phyloP scores from a whole-genome alignment of 1,140 invertebrate species.

The Formica exsecta region DNA sequence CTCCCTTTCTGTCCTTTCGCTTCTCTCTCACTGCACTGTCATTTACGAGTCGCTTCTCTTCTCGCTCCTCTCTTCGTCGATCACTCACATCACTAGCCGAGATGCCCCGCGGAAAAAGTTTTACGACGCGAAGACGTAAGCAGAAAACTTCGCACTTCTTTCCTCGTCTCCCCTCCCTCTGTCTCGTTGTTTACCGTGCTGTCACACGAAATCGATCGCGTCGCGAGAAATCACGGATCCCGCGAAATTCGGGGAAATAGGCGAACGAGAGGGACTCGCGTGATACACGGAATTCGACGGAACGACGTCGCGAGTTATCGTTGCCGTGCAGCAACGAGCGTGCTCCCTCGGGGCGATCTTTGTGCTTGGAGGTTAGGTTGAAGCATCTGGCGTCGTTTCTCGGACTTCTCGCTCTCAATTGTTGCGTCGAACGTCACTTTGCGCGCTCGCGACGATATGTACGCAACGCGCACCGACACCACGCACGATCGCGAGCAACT shows the following conservation, averaged over 20 bases:
- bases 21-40: slow-evolving; percentile 38
- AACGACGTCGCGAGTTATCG: slow-evolving; percentile 38
- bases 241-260: background rate
- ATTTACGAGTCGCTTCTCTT: background rate
- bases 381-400: slow-evolving; percentile 72
- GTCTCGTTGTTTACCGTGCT: background rate
- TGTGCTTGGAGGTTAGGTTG: slow-evolving; percentile 78
- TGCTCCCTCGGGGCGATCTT: slow-evolving; percentile 63
- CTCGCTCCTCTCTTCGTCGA: background rate
- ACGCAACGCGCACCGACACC: background rate
- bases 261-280: background rate
- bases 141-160: background rate
- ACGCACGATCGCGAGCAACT: slow-evolving; percentile 29
- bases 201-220: slow-evolving; percentile 53
- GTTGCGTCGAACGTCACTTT: background rate
- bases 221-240: background rate
- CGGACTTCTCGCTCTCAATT: background rate
- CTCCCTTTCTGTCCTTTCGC: background rate
- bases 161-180: slow-evolving; percentile 6
- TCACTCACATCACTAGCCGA: slow-evolving; percentile 9
- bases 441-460: slow-evolving; percentile 6
- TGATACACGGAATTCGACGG: background rate
- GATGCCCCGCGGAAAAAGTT: slow-evolving; percentile 16
- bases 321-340: slow-evolving; percentile 32
- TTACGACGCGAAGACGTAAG: background rate